phyloP scores from a whole-genome alignment of 2,113 vertebrate species.

The Colossoma macropomum region DNA sequence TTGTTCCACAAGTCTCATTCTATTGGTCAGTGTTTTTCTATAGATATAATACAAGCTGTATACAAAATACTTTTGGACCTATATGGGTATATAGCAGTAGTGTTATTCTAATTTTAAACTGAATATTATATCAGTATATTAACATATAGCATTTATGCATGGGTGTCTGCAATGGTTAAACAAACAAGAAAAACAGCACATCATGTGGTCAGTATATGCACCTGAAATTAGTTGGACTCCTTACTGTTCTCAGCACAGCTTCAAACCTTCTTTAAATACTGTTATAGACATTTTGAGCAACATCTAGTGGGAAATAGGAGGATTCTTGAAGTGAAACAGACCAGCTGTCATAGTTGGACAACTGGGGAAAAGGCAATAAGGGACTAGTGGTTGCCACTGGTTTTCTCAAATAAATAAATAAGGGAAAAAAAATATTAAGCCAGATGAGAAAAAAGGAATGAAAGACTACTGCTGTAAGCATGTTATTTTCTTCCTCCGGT shows the following conservation, averaged over 20 bases:
- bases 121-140: not conserved
- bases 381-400: not conserved
- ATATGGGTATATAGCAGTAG: not conserved
- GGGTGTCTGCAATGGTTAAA: not conserved
- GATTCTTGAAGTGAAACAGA: constrained; percentile 23
- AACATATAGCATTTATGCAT: not conserved
- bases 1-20: too few species aligned
- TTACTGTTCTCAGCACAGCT: not conserved
- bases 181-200: not conserved
- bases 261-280: constrained; percentile 4
- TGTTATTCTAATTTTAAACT: not conserved
- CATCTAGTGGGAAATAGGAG: constrained; percentile 1
- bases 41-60: too few species aligned
- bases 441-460: not conserved
- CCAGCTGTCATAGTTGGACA: constrained; percentile 31
- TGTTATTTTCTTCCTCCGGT: too few species aligned
- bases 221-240: not conserved
- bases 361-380: not conserved
- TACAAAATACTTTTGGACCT: too few species aligned
- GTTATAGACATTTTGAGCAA: constrained; percentile 26
- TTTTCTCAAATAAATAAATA: not conserved
- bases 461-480: too few species aligned
- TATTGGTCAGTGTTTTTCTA: too few species aligned
- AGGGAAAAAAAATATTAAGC: too few species aligned
- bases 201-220: not conserved